Evolutionary conservation across 2,888 invertebrate species (phyloP).

Genomic region (Acheta domesticus): DNA sequence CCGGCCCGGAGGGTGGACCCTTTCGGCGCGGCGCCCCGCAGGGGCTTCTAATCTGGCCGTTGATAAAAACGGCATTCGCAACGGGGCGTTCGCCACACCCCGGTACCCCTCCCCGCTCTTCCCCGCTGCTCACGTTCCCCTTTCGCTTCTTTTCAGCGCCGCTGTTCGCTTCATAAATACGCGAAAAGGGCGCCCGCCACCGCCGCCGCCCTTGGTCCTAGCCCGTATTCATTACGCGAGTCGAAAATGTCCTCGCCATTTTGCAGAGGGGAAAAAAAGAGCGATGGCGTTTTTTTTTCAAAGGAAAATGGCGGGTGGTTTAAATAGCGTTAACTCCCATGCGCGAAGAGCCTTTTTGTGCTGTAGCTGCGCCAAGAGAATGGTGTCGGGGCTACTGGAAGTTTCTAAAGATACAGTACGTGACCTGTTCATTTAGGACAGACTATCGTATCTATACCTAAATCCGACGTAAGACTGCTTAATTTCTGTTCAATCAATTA

Average conservation of each 20-base stretch:
- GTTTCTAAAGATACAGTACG: too few relatives aligned
- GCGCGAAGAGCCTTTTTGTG: background rate
- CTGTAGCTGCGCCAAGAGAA: too few relatives aligned
- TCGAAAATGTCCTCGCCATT: conserved; percentile 6
- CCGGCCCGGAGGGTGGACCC: too few relatives aligned
- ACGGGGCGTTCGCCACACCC: background rate
- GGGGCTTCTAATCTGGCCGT: background rate
- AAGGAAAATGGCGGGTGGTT: background rate
- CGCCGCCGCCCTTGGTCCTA: background rate
- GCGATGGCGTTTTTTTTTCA: background rate
- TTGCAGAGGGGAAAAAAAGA: background rate
- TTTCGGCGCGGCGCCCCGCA: too few relatives aligned
- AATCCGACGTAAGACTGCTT: too few relatives aligned
- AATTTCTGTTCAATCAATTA: too few relatives aligned
- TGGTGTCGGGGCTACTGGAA: too few relatives aligned
- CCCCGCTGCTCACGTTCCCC: background rate
- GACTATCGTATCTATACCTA: too few relatives aligned
- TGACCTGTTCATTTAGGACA: too few relatives aligned
- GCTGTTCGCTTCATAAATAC: conserved; percentile 3
- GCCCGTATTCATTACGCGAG: conserved; percentile 5
- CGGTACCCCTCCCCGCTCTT: too few relatives aligned
- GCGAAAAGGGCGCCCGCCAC: background rate
- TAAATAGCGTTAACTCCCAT: background rate
- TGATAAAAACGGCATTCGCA: background rate
- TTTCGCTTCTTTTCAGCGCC: background rate